Evolutionary conservation across 2,113 vertebrate genomes (phyloP).

Genomic region (Rhegmatorhina hoffmannsi): DNA sequence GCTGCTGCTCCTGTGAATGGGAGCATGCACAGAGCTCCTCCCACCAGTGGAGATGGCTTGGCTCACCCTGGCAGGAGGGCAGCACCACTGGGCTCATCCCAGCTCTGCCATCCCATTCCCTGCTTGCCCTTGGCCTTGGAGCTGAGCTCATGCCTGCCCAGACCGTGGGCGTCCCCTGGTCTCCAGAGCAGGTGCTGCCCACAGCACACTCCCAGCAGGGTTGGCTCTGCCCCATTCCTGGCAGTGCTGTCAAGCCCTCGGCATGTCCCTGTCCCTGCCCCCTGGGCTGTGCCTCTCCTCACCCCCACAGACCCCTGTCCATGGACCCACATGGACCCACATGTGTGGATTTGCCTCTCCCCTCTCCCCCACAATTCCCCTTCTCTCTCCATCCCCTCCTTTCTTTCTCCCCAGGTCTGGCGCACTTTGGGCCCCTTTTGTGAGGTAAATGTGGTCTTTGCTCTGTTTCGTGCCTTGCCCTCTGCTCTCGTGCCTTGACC

Average conservation of each 20-base stretch:
- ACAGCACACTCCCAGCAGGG: accelerated
- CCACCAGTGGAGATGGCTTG: accelerated
- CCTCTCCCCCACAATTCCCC: neutral
- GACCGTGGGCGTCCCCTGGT: neutral
- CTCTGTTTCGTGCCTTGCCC: constrained; percentile 7
- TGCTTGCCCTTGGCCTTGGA: neutral
- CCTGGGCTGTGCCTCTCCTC: neutral
- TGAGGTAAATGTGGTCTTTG: constrained; percentile 82
- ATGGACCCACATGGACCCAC: too few relatives aligned
- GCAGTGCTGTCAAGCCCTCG: neutral
- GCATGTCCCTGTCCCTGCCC: neutral
- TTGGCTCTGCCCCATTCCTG: neutral
- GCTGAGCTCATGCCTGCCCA: neutral
- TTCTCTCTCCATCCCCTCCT: constrained; percentile 51
- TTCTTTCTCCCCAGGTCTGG: constrained; percentile 84
- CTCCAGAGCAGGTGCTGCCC: neutral
- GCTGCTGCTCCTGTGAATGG: neutral
- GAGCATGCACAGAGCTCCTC: neutral
- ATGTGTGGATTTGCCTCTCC: neutral
- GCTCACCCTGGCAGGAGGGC: neutral
- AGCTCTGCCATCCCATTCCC: neutral
- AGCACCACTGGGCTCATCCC: neutral
- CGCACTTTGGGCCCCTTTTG: constrained; percentile 88
- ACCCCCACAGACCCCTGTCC: accelerated
- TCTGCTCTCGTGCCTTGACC: neutral